A percentile compares a stretch with the other conserved stretches of the same genome.
Evolutionary conservation across 2,113 vertebrate genomes (phyloP).

Genomic region (Scophthalmus maximus): DNA sequence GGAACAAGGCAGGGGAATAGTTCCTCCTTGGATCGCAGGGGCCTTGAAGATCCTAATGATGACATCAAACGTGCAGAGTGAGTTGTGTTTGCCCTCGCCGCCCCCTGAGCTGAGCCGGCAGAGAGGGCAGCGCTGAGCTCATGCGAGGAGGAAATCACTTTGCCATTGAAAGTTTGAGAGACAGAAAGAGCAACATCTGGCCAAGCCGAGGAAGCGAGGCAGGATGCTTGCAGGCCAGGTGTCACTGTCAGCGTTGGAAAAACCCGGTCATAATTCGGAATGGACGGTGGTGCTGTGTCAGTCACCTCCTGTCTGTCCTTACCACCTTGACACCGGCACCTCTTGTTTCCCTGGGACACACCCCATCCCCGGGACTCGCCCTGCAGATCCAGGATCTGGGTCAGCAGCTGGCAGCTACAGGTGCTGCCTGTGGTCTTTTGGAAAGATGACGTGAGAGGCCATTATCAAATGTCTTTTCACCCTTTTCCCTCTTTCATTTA

Average conservation of each 20-base stretch:
- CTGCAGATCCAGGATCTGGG: slow-evolving; percentile 52
- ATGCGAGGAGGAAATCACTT: slow-evolving; percentile 68
- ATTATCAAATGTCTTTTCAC: slow-evolving; percentile 63
- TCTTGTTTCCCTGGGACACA: slow-evolving; percentile 58
- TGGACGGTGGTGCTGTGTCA: slow-evolving; percentile 15
- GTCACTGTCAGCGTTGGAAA: slow-evolving; percentile 65
- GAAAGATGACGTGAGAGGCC: slow-evolving; percentile 49
- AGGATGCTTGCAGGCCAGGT: slow-evolving; percentile 74
- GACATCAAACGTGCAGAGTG: slow-evolving; percentile 60
- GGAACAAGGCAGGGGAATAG: slow-evolving; percentile 51
- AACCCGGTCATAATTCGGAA: slow-evolving; percentile 40
- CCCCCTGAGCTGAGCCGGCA: slow-evolving; percentile 47
- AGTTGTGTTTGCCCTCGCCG: slow-evolving; percentile 28
- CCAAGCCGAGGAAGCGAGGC: slow-evolving; percentile 57
- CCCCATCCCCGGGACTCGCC: slow-evolving; percentile 51
- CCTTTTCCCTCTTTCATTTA: slow-evolving; percentile 50
- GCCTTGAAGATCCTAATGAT: slow-evolving; percentile 64
- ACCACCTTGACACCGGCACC: slow-evolving; percentile 55
- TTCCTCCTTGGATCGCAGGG: slow-evolving; percentile 33
- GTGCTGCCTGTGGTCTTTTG: slow-evolving; percentile 30
- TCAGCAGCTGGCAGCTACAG: slow-evolving; percentile 64
- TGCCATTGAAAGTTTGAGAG: slow-evolving; percentile 48
- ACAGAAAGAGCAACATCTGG: slow-evolving; percentile 69
- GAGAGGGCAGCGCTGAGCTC: slow-evolving; percentile 64
- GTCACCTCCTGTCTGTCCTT: slow-evolving; percentile 38